Conservation (phyloP, 2,113 vertebrate genomes). For the Spilogale gracilis region DNA sequence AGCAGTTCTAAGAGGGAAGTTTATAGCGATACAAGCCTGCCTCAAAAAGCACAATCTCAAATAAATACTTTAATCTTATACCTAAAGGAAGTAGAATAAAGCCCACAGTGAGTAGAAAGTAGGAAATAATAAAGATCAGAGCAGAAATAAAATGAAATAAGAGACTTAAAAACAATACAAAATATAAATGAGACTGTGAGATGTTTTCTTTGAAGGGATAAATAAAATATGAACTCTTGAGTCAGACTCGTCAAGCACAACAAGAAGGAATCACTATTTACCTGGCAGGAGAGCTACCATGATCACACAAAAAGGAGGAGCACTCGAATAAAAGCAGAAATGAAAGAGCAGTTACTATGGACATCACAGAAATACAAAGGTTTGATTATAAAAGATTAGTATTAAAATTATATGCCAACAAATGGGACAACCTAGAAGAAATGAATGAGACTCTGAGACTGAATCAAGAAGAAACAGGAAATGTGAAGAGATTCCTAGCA, state of each 20-base stretch:
- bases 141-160: background rate
- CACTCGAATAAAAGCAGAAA: background rate
- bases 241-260: background rate
- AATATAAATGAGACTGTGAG: background rate
- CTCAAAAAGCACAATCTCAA: background rate
- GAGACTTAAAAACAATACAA: background rate
- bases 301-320: background rate
- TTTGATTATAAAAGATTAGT: background rate
- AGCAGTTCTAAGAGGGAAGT: background rate
- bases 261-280: background rate
- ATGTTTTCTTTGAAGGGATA: background rate
- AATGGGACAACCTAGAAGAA: background rate
- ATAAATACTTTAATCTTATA: background rate
- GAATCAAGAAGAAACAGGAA: background rate
- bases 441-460: background rate
- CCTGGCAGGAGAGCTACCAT: background rate
- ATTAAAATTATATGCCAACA: background rate
- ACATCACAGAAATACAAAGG: background rate
- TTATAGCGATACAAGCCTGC: background rate
- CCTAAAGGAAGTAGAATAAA: background rate
- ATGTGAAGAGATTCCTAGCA: background rate
- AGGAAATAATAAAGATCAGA: background rate
- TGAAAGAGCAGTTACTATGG: background rate
- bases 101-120: background rate
- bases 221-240: background rate